Percentiles rank a stretch among this genome's conserved stretches.
Conservation (phyloP, 2,888 invertebrate species). For the Rhamphomyia laevipes region DNA sequence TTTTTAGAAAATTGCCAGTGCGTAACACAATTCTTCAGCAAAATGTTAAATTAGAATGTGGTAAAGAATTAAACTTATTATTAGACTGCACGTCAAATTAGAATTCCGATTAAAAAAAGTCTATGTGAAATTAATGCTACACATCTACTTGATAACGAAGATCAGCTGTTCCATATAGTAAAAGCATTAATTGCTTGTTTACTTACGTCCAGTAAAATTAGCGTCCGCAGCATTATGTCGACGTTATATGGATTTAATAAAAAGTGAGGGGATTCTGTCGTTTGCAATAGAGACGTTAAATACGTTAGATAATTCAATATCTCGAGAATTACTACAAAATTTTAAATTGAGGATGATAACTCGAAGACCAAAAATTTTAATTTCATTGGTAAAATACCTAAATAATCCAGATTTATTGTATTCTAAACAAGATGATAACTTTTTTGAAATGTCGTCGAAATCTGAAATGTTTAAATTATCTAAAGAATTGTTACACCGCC, state of each 20-base stretch:
- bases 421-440: background rate
- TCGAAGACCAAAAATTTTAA: constrained; percentile 4
- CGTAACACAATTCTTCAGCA: background rate
- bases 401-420: background rate
- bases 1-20: background rate
- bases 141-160: background rate
- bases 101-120: background rate
- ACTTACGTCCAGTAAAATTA: background rate
- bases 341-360: constrained; percentile 4
- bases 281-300: constrained; percentile 3
- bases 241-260: background rate
- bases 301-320: constrained; percentile 4
- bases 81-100: background rate
- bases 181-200: constrained; percentile 1
- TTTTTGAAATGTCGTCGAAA: constrained; percentile 3
- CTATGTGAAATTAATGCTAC: background rate
- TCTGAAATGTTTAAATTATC: constrained; percentile 1
- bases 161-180: constrained; percentile 1
- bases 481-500: constrained; percentile 1
- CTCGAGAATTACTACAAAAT: background rate
- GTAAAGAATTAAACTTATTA: background rate
- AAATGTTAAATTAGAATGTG: background rate
- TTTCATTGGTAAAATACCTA: constrained; percentile 3
- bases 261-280: constrained; percentile 1
- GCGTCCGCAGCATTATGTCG: background rate